phyloP scores from a whole-genome alignment of 1,140 invertebrate genomes.

The Hirudo medicinalis region DNA sequence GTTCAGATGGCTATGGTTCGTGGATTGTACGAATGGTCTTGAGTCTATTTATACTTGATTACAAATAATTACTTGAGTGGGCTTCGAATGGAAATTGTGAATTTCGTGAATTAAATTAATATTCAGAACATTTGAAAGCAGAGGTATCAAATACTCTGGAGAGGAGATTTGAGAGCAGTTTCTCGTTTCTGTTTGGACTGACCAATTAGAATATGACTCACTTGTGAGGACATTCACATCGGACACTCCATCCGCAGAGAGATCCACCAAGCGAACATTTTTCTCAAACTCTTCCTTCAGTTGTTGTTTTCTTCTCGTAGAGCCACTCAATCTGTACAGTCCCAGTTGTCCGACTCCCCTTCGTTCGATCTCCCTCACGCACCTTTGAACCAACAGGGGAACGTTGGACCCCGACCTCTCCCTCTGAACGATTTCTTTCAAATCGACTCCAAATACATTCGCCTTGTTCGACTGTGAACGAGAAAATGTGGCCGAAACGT shows the following conservation, averaged over 20 bases:
- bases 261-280: slow-evolving; percentile 74
- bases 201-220: slow-evolving; percentile 25
- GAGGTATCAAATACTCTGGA: no score
- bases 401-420: slow-evolving; percentile 53
- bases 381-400: slow-evolving; percentile 75
- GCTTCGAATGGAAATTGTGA: no score
- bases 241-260: slow-evolving; percentile 87
- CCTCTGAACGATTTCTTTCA: slow-evolving; percentile 70
- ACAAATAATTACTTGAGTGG: no score
- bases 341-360: slow-evolving; percentile 91
- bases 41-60: no score
- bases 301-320: slow-evolving; percentile 84
- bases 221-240: slow-evolving; percentile 49
- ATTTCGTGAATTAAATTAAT: no score
- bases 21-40: no score
- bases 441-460: slow-evolving; percentile 63
- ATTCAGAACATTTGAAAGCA: no score
- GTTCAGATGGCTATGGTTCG: no score
- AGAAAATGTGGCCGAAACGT: not conserved
- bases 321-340: slow-evolving; percentile 80
- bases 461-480: slow-evolving; percentile 17
- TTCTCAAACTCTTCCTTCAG: slow-evolving; percentile 83
- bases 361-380: slow-evolving; percentile 86
- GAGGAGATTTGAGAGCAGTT: no score
- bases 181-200: not conserved